A percentile compares a stretch with the other conserved stretches of the same genome.
Conservation (phyloP, 1,140 invertebrate species). For the Scaptomyza pallida region DNA sequence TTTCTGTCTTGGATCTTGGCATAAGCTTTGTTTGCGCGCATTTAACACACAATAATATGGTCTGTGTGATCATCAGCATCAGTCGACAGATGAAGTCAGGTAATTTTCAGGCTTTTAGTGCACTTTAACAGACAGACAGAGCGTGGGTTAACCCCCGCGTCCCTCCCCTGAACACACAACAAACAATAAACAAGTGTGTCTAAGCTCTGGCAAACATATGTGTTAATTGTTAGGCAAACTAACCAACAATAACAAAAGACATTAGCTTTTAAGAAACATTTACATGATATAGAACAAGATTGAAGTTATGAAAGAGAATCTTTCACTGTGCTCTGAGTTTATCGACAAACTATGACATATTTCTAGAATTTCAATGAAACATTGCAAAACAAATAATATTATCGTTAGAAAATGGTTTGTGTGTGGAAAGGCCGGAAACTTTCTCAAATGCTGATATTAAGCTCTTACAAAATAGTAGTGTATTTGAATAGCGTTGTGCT, state of each 20-base stretch:
- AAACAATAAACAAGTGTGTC: conserved; percentile 11
- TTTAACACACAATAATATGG: conserved; percentile 71
- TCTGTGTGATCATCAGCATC: conserved; percentile 5
- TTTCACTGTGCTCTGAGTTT: too few species aligned
- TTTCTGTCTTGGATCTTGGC: neutral
- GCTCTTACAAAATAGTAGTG: neutral
- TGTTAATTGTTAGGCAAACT: conserved; percentile 52
- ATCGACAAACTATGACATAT: too few species aligned
- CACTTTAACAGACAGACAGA: conserved; percentile 18
- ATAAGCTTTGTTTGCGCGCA: conserved; percentile 51
- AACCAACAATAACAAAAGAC: conserved; percentile 7
- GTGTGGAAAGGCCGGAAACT: neutral
- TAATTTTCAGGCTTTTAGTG: conserved; percentile 70
- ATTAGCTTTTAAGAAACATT: conserved; percentile 6
- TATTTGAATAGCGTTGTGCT: neutral
- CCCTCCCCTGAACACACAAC: too few species aligned
- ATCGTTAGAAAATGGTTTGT: too few species aligned
- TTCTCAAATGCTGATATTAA: neutral
- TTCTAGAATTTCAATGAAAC: too few species aligned
- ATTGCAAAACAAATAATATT: too few species aligned
- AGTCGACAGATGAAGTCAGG: conserved; percentile 56
- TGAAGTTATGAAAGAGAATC: too few species aligned
- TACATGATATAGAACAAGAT: too few species aligned
- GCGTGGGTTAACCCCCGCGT: too few species aligned
- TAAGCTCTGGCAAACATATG: conserved; percentile 20